Conservation (phyloP, 2,113 vertebrate species). For the Balaenoptera acutorostrata region DNA sequence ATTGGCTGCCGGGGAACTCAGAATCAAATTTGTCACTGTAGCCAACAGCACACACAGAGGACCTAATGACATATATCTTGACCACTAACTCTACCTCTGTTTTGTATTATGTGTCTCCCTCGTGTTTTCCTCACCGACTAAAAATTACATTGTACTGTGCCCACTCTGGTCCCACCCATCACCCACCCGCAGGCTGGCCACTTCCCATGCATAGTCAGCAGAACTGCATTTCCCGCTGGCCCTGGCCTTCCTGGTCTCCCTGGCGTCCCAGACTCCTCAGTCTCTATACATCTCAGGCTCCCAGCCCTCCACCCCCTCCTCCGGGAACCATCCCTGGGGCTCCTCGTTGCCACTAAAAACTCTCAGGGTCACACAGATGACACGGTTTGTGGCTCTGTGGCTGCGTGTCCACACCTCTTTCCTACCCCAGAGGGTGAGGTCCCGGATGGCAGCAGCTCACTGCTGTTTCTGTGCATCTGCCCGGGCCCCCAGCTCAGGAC, state of each 20-base stretch:
- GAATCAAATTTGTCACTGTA: background rate
- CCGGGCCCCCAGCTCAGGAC: accelerated
- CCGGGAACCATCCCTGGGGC: background rate
- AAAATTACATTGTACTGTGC: accelerated
- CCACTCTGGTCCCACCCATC: accelerated
- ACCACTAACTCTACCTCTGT: background rate
- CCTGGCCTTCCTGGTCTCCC: accelerated
- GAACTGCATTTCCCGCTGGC: accelerated
- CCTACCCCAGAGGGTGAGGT: background rate
- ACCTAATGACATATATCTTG: accelerated
- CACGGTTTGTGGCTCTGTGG: accelerated
- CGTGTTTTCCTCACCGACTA: background rate
- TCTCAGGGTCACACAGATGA: background rate
- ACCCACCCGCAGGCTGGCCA: accelerated
- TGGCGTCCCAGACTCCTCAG: accelerated
- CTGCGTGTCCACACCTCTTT: background rate
- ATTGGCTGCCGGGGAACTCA: slow-evolving; percentile 6
- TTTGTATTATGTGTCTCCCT: background rate
- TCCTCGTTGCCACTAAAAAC: background rate
- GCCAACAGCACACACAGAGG: background rate
- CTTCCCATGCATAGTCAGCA: accelerated
- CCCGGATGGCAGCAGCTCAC: accelerated
- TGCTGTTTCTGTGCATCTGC: background rate
- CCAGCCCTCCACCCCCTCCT: background rate
- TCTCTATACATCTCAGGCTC: accelerated